phyloP scores from a whole-genome alignment of 2,888 invertebrate genomes.

The Bombylius discolor region DNA sequence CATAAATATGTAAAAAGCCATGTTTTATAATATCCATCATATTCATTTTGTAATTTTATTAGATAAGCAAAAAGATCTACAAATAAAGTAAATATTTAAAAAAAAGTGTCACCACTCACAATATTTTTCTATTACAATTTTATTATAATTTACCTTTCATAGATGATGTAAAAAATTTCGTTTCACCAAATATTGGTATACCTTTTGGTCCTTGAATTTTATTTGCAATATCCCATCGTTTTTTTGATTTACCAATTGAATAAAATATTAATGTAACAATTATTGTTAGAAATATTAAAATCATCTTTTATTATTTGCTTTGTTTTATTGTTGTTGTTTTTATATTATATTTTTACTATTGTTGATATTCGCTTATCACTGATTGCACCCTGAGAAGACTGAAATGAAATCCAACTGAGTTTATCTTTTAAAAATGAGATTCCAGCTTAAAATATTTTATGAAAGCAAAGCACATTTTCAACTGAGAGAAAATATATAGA shows the following conservation, averaged over 20 bases:
- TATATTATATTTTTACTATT: not conserved
- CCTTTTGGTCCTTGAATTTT: conserved; percentile 8
- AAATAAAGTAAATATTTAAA: not conserved
- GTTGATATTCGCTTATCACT: too few relatives aligned
- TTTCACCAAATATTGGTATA: conserved; percentile 8
- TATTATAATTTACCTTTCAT: conserved; percentile 3
- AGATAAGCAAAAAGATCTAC: conserved; percentile 4
- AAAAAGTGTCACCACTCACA: not conserved
- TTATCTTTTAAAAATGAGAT: too few relatives aligned
- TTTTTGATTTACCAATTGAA: not conserved
- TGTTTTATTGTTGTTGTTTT: not conserved
- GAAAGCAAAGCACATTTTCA: too few relatives aligned
- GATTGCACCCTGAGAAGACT: too few relatives aligned
- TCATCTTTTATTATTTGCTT: not conserved
- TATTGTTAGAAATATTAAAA: not conserved
- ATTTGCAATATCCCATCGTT: conserved; percentile 2
- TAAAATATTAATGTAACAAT: not conserved
- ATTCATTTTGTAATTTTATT: conserved; percentile 1
- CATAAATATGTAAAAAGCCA: conserved; percentile 8
- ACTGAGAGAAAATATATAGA: too few relatives aligned
- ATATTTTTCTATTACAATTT: not conserved
- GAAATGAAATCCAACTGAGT: too few relatives aligned
- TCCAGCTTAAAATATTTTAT: too few relatives aligned
- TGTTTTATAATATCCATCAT: conserved; percentile 4
- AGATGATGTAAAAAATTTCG: conserved; percentile 2